phyloP scores from a whole-genome alignment of 2,113 vertebrate genomes.

The Cyphomyrus plagiostoma region DNA sequence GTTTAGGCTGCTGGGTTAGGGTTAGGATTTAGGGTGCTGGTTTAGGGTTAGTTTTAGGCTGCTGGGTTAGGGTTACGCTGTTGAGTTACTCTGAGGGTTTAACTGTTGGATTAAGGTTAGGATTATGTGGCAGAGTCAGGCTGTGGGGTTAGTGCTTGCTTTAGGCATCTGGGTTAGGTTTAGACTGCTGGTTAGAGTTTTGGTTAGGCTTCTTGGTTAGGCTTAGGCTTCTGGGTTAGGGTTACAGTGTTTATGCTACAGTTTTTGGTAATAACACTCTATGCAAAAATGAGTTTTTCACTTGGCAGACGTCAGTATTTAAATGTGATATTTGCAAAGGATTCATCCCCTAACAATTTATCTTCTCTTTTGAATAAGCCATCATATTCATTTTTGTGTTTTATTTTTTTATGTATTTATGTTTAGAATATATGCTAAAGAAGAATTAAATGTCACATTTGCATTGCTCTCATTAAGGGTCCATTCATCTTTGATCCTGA shows the following conservation, averaged over 20 bases:
- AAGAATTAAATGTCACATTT: constrained; percentile 1
- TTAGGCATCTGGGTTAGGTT: background rate
- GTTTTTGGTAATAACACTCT: background rate
- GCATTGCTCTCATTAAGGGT: background rate
- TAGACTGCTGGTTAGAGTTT: too few species aligned
- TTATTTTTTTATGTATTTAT: background rate
- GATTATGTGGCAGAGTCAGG: background rate
- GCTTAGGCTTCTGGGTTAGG: background rate
- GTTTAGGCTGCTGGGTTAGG: background rate
- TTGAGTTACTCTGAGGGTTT: too few species aligned
- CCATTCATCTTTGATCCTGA: background rate
- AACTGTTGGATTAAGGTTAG: background rate
- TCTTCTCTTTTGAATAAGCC: background rate
- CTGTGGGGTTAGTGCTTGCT: background rate
- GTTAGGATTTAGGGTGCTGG: background rate
- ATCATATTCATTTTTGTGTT: background rate
- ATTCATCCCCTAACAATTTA: background rate
- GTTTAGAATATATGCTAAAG: background rate
- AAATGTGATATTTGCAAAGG: background rate
- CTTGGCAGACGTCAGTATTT: background rate
- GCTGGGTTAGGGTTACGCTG: background rate
- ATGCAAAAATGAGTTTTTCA: background rate
- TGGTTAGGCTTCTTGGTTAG: too few species aligned
- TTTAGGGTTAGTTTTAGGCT: background rate
- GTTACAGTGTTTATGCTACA: background rate